phyloP scores from a whole-genome alignment of 2,888 invertebrate species.

The Epinotia ramella region DNA sequence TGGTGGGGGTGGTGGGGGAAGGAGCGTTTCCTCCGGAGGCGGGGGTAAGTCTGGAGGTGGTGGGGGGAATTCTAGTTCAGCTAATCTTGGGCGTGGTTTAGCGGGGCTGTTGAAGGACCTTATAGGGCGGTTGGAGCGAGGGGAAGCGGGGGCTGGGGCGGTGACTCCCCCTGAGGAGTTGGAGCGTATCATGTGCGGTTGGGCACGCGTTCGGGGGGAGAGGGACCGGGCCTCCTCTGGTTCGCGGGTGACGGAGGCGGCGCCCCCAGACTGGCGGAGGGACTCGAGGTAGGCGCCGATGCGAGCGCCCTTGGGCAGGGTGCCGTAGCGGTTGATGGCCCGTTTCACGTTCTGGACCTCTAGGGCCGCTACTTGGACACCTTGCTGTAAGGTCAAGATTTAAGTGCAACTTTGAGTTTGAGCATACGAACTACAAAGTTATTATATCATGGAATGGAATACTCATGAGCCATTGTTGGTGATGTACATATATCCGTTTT shows the following conservation, averaged over 20 bases:
- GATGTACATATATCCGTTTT: no score
- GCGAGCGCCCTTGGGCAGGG: constrained; percentile 97
- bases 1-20: constrained; percentile 81
- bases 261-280: constrained; percentile 86
- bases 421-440: no score
- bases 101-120: constrained; percentile 88
- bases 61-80: constrained; percentile 95
- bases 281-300: constrained; percentile 99
- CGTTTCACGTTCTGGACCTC: constrained; percentile 98
- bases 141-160: constrained; percentile 79
- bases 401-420: no score
- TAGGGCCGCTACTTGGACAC: constrained; percentile 94
- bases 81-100: constrained; percentile 89
- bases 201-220: constrained; percentile 88
- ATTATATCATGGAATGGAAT: no score
- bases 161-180: constrained; percentile 95
- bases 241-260: constrained; percentile 67
- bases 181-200: constrained; percentile 94
- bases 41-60: constrained; percentile 93
- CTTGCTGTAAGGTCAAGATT: constrained; percentile 57
- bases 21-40: constrained; percentile 88
- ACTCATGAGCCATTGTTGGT: no score
- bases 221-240: constrained; percentile 81
- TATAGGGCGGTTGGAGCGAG: constrained; percentile 65
- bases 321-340: constrained; percentile 97